phyloP scores from a whole-genome alignment of 1,140 invertebrate genomes.

The Stratiolaelaps scimitus region DNA sequence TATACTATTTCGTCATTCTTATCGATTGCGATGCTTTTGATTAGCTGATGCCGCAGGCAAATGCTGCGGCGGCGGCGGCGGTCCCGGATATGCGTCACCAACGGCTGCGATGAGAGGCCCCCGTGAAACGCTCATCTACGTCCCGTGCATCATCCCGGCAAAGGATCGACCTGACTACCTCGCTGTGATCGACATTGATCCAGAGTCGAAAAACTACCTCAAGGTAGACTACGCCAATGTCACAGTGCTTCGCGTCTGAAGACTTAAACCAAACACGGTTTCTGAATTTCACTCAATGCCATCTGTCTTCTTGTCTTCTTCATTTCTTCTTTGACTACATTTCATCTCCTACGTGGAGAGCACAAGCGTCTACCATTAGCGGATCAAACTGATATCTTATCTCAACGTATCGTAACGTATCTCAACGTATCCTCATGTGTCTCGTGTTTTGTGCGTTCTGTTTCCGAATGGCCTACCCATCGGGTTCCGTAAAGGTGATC shows the following conservation, averaged over 20 bases:
- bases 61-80: slow-evolving; percentile 31
- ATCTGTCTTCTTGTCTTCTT: no score
- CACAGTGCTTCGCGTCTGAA: neutral
- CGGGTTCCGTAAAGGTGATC: slow-evolving; percentile 63
- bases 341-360: no score
- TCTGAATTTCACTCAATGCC: no score
- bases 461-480: slow-evolving; percentile 24
- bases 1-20: no score
- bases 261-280: no score
- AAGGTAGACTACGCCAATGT: slow-evolving; percentile 50
- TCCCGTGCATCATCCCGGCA: slow-evolving; percentile 66
- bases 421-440: neutral
- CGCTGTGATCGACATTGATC: slow-evolving; percentile 79
- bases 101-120: slow-evolving; percentile 65
- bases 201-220: slow-evolving; percentile 64
- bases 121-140: slow-evolving; percentile 70
- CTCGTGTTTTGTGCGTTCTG: slow-evolving; percentile 11
- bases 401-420: slow-evolving; percentile 31
- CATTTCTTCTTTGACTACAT: no score
- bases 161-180: slow-evolving; percentile 65
- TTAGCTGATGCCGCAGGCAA: no score
- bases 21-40: no score
- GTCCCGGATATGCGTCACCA: slow-evolving; percentile 46
- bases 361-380: no score
- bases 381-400: no score